Evolutionary conservation across 2,888 invertebrate genomes (phyloP).

Genomic region (Tetranychus piercei): DNA sequence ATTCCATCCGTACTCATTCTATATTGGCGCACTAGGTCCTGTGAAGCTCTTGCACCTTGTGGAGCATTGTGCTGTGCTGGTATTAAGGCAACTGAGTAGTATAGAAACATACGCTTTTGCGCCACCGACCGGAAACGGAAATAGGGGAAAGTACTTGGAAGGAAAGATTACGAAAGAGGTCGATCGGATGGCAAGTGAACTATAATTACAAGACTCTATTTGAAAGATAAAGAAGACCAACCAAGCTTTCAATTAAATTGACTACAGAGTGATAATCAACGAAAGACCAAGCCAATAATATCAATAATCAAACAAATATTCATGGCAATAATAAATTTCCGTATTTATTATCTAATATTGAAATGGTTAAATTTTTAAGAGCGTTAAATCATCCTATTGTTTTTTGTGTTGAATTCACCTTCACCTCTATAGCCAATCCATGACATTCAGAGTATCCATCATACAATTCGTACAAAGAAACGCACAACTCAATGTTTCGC

Average conservation of each 20-base stretch:
- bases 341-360: not conserved
- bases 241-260: not conserved
- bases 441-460: too few species aligned
- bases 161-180: conserved; percentile 25
- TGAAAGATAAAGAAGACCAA: not conserved
- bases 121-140: too few species aligned
- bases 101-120: too few species aligned
- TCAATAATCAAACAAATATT: not conserved
- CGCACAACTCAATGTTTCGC: too few species aligned
- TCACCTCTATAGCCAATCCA: too few species aligned
- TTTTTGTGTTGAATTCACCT: not conserved
- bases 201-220: conserved; percentile 6
- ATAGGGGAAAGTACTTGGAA: too few species aligned
- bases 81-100: too few species aligned
- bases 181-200: conserved; percentile 26
- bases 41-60: too few species aligned
- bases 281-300: not conserved
- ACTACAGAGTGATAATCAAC: not conserved
- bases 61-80: too few species aligned
- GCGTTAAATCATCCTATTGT: not conserved
- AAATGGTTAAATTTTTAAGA: not conserved
- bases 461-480: too few species aligned
- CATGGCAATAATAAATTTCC: not conserved
- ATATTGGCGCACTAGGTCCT: too few species aligned
- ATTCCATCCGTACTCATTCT: too few species aligned